Conservation (phyloP, 2,113 vertebrate species). For the Rhegmatorhina hoffmannsi region DNA sequence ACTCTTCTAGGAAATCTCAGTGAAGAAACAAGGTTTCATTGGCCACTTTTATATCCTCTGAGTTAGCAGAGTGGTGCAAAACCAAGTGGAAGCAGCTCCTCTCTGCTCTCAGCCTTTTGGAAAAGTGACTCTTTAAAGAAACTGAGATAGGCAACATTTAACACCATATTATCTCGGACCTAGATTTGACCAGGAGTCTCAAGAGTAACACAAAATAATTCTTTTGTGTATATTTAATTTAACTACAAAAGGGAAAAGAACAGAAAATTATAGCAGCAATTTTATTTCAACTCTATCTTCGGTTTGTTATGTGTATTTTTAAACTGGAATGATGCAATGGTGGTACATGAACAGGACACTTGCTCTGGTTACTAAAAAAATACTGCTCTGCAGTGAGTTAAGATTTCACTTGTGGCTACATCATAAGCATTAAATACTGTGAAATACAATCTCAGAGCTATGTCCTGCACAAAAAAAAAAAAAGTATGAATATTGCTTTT, state of each 20-base stretch:
- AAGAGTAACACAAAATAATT: neutral
- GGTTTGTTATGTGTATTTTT: neutral
- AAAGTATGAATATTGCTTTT: neutral
- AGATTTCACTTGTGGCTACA: neutral
- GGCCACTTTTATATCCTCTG: neutral
- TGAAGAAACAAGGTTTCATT: neutral
- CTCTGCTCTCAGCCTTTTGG: neutral
- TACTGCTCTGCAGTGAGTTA: neutral
- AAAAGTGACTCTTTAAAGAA: neutral
- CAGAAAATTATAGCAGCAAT: neutral
- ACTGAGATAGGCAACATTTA: neutral
- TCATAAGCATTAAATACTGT: neutral
- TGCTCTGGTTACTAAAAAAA: neutral
- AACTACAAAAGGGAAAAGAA: neutral
- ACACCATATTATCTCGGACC: neutral
- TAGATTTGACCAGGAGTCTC: neutral
- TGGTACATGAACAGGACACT: neutral
- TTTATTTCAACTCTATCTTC: neutral
- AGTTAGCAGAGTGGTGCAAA: neutral
- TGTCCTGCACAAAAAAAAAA: neutral
- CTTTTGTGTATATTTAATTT: neutral
- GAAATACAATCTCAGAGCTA: neutral
- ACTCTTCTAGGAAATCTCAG: neutral
- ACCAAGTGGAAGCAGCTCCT: neutral
- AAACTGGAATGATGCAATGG: neutral